Conservation (phyloP, 2,797 vertebrate genomes). For the Acanthornis magna region DNA sequence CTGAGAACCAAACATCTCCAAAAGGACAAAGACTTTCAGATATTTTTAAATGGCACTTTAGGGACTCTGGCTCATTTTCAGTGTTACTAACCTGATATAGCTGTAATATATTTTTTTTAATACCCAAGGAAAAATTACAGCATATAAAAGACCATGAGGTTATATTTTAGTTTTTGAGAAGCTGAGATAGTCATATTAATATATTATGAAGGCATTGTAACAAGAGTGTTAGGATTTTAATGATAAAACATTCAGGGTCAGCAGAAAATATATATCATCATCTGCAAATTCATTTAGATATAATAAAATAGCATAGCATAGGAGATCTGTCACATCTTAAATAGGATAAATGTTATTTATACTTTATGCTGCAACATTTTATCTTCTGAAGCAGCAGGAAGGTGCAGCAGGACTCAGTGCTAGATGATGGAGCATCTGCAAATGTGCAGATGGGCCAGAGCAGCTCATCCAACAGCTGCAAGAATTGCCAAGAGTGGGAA, state of each 20-base stretch:
- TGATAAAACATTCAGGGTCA: constrained; percentile 14
- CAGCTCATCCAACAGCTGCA: neutral
- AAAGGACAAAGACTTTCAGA: neutral
- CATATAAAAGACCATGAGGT: neutral
- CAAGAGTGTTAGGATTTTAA: neutral
- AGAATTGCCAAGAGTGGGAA: neutral
- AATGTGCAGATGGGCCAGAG: fast-evolving
- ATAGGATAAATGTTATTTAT: constrained; percentile 39
- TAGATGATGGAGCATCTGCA: neutral
- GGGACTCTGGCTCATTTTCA: neutral
- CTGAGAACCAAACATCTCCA: neutral
- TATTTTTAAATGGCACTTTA: neutral
- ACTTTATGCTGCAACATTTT: neutral
- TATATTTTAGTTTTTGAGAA: constrained; percentile 21
- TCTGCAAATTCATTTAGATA: constrained; percentile 4
- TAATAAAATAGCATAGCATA: neutral
- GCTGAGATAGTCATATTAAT: neutral
- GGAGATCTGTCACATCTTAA: constrained; percentile 1
- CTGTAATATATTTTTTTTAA: neutral
- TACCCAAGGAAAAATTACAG: neutral
- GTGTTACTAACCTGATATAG: constrained; percentile 3
- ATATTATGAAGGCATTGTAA: constrained; percentile 10
- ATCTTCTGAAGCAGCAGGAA: neutral
- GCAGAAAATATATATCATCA: constrained; percentile 1
- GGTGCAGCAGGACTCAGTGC: neutral